Base-by-base conservation (phyloP, 1,140 invertebrate species). In the Bombus polaris region DNA sequence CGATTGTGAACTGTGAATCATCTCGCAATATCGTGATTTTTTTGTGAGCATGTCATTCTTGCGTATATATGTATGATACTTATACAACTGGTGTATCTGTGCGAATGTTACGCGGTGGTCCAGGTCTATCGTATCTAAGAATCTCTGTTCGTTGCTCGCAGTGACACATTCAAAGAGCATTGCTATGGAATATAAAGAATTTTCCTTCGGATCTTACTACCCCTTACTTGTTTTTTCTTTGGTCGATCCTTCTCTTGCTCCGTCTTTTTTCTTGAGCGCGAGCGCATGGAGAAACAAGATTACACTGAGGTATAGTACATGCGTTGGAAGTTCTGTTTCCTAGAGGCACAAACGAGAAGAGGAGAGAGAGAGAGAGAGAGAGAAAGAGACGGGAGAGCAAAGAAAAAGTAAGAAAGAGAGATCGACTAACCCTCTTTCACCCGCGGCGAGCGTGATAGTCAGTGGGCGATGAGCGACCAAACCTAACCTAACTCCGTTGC, bases 401-500 rank as follows among this genome's bases (percentile, higher is more conserved):
- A 71, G 70, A 81, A 81, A 74, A 76, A 84, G 53, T 15, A 59
- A 53, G 62, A 81, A 59, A 83, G 77, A 71, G 68, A 53, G 76
- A 87, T 72, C 81, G 89, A 89, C 88, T 87, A 77, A 87, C 35
- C 86, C 83, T 80, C 70, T 78, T 78, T 90, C 57, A 82, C 75
- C 88, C 88, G 77, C 90, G 88, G 78, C 87, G 87, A 91, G 91
- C 90, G 90, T 91, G 90, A 93, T 93, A 93, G 92, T 93, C 88
- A 90, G 89, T 88, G 90, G 83, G 88, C 92, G 91, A 93, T 93
- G 92, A 93, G 90, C 89, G 92, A 93, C 92, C 92, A 89, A 93
- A 92, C 92, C 90, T 87, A 90, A 87, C 89, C 87, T 85, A 92
- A 94, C 93, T 91, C 90, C 92, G 92, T 91, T 93, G 94, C 94